Evolutionary conservation across 2,888 invertebrate species (phyloP).

Genomic region (Zelleria hepariella): DNA sequence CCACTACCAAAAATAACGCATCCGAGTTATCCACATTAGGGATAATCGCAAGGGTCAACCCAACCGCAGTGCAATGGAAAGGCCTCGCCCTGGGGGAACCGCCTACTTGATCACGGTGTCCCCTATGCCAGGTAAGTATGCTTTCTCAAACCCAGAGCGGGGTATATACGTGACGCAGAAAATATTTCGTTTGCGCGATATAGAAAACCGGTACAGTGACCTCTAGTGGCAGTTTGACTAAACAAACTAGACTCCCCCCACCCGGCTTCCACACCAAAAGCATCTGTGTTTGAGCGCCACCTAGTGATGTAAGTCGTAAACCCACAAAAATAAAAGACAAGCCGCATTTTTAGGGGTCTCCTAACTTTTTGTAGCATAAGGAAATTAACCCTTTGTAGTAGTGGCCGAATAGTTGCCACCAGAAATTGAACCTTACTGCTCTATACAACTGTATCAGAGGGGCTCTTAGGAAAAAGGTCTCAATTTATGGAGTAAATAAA

Average conservation of each 20-base stretch:
- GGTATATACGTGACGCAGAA: neutral
- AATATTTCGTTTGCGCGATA: constrained; percentile 3
- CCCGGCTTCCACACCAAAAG: neutral
- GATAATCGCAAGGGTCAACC: constrained; percentile 10
- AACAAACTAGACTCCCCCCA: neutral
- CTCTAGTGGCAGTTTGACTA: neutral
- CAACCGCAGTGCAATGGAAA: constrained; percentile 12
- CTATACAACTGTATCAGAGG: too few species aligned
- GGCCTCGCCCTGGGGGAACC: constrained; percentile 13
- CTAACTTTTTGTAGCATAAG: too few species aligned
- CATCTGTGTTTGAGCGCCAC: too few species aligned
- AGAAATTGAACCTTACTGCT: too few species aligned
- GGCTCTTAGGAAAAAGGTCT: too few species aligned
- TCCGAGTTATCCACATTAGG: constrained; percentile 12
- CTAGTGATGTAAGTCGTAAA: neutral
- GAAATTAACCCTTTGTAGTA: too few species aligned
- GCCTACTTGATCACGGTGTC: constrained; percentile 13
- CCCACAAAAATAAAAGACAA: too few species aligned
- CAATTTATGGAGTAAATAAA: too few species aligned
- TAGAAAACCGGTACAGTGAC: constrained; percentile 3
- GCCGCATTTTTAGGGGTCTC: too few species aligned
- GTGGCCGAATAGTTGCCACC: too few species aligned
- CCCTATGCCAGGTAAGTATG: constrained; percentile 18
- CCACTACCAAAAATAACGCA: constrained; percentile 13
- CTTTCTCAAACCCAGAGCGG: neutral